Base-by-base conservation (phyloP, 64 coral and sea anemone genomes). In the Montipora cactus region DNA sequence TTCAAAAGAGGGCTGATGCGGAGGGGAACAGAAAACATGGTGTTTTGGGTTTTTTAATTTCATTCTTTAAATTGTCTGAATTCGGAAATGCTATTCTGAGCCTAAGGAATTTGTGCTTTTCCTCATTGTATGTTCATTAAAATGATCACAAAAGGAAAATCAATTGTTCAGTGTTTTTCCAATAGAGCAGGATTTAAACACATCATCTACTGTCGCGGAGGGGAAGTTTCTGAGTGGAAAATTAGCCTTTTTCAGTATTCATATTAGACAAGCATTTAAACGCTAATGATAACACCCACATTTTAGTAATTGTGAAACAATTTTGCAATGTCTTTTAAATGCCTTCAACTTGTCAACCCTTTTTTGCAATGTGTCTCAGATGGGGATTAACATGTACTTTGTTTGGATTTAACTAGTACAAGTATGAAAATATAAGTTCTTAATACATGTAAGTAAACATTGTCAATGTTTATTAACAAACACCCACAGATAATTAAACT, bases 141-240 rank as follows among this genome's bases (percentile, higher is more conserved):
- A 80, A 80, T 19, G 50, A 80, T 80, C 78, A 57, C n/a, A 25
- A 80, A 53, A 79, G 16, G 2, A 79, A 79, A 79, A 18, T 51
- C n/a, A 79, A 79, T 9, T 53, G 5, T 18, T 53, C 49, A 79
- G 19, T 11, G 19, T 55, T 79, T 79, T 79, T n/a, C 15, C 47
- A 79, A 21, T 79, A 16, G 47, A n/a, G 77, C 16, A 79, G 18
- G 49, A 57, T 79, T 55, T 55, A 53, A 79, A 22, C 46, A 51
- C 49, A 79, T 55, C 49, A 55, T 79, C 49, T 7, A 21, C 50
- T 79, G 77, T 79, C 14, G 77, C 77, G 2, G 77, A 79, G 77
- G 77, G 49, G 77, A 79, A 78, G 76, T 78, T 78, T 44, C 47
- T 12, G 76, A 78, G 76, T 12, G 15, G 76, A 78, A 79, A 79